Percentiles rank a stretch among this genome's conserved stretches.
phyloP scores from a whole-genome alignment of 2,888 invertebrate genomes.

The Eulithis testata region DNA sequence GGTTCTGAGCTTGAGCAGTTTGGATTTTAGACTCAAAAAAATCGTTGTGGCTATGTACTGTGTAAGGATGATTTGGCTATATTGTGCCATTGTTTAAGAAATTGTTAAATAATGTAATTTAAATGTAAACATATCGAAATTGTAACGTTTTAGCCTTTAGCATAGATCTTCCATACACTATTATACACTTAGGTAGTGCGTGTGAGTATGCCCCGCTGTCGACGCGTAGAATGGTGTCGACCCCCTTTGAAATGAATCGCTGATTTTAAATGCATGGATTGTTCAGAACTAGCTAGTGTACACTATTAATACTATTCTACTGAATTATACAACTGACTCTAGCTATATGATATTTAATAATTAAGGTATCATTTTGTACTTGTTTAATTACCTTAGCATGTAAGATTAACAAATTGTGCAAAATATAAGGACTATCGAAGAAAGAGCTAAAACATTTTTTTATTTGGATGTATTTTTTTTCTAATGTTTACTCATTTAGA shows the following conservation, averaged over 20 bases:
- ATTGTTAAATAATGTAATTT: conserved; percentile 73
- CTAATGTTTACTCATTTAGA: conserved; percentile 80
- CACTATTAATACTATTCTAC: conserved; percentile 68
- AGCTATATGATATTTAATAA: conserved; percentile 80
- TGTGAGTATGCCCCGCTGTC: conserved; percentile 53
- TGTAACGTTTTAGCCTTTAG: conserved; percentile 82
- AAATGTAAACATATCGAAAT: conserved; percentile 79
- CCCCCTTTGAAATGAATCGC: conserved; percentile 49
- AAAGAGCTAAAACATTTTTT: conserved; percentile 75
- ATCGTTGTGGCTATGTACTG: conserved; percentile 2
- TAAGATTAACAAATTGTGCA: conserved; percentile 82
- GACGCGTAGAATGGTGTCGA: conserved; percentile 26
- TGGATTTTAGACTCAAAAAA: background rate
- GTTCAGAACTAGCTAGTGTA: conserved; percentile 65
- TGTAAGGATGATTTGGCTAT: conserved; percentile 58
- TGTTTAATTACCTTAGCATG: conserved; percentile 80
- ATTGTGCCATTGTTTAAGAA: conserved; percentile 76
- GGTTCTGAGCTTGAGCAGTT: background rate
- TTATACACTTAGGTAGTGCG: conserved; percentile 62
- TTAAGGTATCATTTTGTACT: conserved; percentile 84
- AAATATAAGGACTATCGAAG: conserved; percentile 75
- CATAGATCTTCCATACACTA: conserved; percentile 81
- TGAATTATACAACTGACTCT: conserved; percentile 81
- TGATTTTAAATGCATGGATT: conserved; percentile 60
- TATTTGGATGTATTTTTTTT: conserved; percentile 82